Conservation (phyloP, 2,888 invertebrate species). For the Eilema griseolum region DNA sequence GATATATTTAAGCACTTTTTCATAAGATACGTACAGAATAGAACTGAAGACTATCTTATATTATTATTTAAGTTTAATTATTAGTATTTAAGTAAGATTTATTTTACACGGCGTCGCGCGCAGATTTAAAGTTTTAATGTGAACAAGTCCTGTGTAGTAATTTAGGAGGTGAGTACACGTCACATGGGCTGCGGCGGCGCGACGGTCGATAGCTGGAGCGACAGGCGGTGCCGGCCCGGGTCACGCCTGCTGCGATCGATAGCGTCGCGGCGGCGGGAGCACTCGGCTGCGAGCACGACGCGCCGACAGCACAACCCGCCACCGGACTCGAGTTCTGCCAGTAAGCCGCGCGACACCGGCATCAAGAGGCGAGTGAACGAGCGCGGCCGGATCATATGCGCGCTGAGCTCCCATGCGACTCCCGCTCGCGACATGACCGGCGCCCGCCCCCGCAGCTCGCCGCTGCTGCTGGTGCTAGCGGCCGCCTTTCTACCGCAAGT, state of each 20-base stretch:
- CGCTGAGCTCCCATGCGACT: slow-evolving; percentile 78
- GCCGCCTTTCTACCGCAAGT: slow-evolving; percentile 87
- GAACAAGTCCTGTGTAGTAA: slow-evolving; percentile 69
- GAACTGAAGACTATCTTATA: slow-evolving; percentile 8
- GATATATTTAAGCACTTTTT: not conserved
- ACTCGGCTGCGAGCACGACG: slow-evolving; percentile 60
- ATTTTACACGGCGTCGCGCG: slow-evolving; percentile 62
- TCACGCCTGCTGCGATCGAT: slow-evolving; percentile 77
- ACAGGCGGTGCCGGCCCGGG: slow-evolving; percentile 81
- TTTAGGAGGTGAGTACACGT: slow-evolving; percentile 74
- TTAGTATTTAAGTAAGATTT: slow-evolving; percentile 54
- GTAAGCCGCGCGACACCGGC: slow-evolving; percentile 73
- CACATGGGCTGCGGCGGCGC: slow-evolving; percentile 77
- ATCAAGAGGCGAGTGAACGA: slow-evolving; percentile 48
- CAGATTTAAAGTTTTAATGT: slow-evolving; percentile 73
- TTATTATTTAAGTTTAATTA: too few relatives aligned
- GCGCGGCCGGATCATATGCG: slow-evolving; percentile 49
- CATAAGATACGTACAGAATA: not conserved
- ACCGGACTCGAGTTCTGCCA: slow-evolving; percentile 64
- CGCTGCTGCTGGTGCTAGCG: slow-evolving; percentile 88
- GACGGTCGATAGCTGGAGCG: slow-evolving; percentile 80
- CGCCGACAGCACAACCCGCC: slow-evolving; percentile 55
- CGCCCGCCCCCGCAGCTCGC: slow-evolving; percentile 88
- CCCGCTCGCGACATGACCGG: slow-evolving; percentile 79
- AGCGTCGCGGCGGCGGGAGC: slow-evolving; percentile 80